phyloP scores from a whole-genome alignment of 2,888 invertebrate genomes.

The Macrosiphum euphorbiae region DNA sequence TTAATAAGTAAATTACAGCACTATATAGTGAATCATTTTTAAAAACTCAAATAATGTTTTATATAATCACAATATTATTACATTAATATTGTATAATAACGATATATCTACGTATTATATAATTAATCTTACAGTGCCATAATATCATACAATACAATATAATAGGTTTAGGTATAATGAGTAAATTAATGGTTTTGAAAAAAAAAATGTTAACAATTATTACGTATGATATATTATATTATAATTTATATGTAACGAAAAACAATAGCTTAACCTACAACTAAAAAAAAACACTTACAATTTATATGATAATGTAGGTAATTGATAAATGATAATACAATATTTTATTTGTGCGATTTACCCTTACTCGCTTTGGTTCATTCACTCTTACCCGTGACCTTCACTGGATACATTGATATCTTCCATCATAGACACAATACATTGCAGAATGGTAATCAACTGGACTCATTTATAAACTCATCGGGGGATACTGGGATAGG shows the following conservation, averaged over 20 bases:
- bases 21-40: constrained; percentile 14
- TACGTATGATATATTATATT: background rate
- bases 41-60: constrained; percentile 11
- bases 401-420: background rate
- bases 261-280: background rate
- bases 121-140: constrained; percentile 23
- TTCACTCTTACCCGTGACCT: background rate
- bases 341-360: background rate
- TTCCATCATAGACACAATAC: background rate
- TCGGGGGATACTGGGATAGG: background rate
- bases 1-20: background rate
- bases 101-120: background rate
- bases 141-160: background rate
- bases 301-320: background rate
- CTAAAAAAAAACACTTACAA: background rate
- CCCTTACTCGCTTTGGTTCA: background rate
- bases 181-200: background rate
- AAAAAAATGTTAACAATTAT: background rate
- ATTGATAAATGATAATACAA: background rate
- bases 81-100: background rate
- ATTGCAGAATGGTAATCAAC: background rate
- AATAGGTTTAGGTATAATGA: background rate
- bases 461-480: background rate
- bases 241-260: background rate
- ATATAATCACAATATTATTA: background rate